Evolutionary conservation across 2,888 invertebrate genomes (phyloP), one percentile per base, ranked within the genome.

Genomic region (Meiosimyza decipiens): DNA sequence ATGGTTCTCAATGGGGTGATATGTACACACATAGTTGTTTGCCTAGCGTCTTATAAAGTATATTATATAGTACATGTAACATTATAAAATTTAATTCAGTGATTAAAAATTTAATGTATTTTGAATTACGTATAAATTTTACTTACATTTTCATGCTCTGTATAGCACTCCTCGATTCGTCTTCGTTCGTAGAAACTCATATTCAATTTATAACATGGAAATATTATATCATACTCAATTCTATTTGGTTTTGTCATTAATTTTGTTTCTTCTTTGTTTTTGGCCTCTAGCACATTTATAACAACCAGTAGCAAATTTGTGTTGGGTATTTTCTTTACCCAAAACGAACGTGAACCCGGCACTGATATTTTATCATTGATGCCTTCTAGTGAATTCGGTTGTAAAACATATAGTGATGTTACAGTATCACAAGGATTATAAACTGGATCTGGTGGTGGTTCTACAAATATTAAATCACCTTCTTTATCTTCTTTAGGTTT

Each of bases 281-380:
- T 84, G 70, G 88, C 87, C 82, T 82, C 82, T 57, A 84, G 76
- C 1, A 89, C 88, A 80, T 94, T 90, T 6, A 95, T 91, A 15
- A 94, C 93, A 63, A 95, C 90, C 75, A 96, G 86, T 50, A 95
- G 82, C 73, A 96, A 88, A 88, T 96, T 96, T 28, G 94, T 94
- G 80, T 92, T 90, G 0, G 92, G 91, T 52, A 96, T 91, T 81
- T 91, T 90, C 77, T 93, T 90, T 1, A 94, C 90, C 85, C 91
- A 92, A 84, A 92, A 94, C 4, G 90, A 90, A 71, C 91, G 89
- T 33, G 89, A 89, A 76, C 88, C 88, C 49, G 87, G 87, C 47
- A 84, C 80, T 60, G 86, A 79, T 50, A 87, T 82, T 75, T 86
- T 86, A 9, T 87, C 86, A 74, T 87, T 85, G 73, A 89, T 85